Base-by-base conservation (phyloP, 2,888 invertebrate species). In the Lepidochrysops patricia region DNA sequence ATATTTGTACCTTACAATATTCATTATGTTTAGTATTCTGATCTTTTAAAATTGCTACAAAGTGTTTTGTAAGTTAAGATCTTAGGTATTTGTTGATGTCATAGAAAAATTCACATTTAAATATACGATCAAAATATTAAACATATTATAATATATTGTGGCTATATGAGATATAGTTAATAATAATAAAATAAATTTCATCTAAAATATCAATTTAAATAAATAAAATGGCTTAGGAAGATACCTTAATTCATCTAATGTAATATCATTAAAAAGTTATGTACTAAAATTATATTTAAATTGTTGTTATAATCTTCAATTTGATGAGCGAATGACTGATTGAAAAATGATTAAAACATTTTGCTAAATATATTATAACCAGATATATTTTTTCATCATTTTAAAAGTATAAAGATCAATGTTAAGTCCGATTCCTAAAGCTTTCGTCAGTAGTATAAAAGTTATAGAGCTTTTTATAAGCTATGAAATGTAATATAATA, bases 201-300 rank as follows among this genome's bases (percentile, higher is more conserved):
- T 1, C 43, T 23, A 23, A 19, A 15, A 43, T 37, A 43, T 43
- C 43, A 23, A 43, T 43, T 19, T 43, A 43, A 43, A 43, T 43
- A 19, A 43, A 43, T 43, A 23, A 43, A 43, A 43, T 43, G 43
- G 43, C 43, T 43, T 43, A 43, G 43, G 43, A 43, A 43, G 19
- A 43, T 19, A 43, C 19, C 19, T n/a, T 23, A 43, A 2, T 13
- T 12, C 9, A 43, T 19, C 1, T 43, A 23, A 43, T 4, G 43
- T 43, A 43, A 19, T 43, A 43, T 23, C 9, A 23, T 19, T 43
- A 2, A 7, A 37, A 37, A 15, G 43, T 23, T 5, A 29, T 9
- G 7, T 7, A 15, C 43, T 19, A 43, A 43, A 23, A 19, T 12
- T 43, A 43, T 19, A 7, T 43, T 19, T 12, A 4, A 43, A 43